phyloP scores from a whole-genome alignment of 2,797 vertebrate genomes.

The Numenius phaeopus region DNA sequence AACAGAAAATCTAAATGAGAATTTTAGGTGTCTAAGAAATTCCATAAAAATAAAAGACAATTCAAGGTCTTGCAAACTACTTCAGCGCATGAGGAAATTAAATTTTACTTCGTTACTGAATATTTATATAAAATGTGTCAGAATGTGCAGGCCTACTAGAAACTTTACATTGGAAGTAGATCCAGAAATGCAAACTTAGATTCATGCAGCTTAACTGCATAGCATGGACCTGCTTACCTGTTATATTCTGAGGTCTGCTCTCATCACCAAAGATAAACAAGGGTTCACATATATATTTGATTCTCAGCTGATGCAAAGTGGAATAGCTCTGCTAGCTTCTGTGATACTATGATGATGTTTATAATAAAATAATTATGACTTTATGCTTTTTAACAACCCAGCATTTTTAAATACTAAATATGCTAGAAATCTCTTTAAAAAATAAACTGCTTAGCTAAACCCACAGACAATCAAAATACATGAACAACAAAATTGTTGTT shows the following conservation, averaged over 20 bases:
- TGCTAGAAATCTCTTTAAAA: neutral
- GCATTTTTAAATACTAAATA: neutral
- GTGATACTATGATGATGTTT: neutral
- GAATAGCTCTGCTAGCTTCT: neutral
- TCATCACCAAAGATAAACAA: neutral
- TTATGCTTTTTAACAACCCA: neutral
- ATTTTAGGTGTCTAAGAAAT: neutral
- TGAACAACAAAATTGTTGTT: neutral
- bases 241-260: neutral
- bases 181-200: neutral
- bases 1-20: neutral
- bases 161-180: neutral
- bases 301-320: neutral
- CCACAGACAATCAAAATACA: fast-evolving
- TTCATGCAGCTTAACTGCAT: neutral
- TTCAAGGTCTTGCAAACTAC: neutral
- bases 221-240: neutral
- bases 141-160: neutral
- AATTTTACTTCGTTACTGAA: neutral
- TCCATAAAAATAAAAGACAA: neutral
- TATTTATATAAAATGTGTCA: neutral
- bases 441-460: neutral
- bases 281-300: neutral
- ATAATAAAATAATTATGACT: neutral
- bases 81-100: neutral